Conservation (phyloP, 2,113 vertebrate genomes). For the Leucosticte australis region DNA sequence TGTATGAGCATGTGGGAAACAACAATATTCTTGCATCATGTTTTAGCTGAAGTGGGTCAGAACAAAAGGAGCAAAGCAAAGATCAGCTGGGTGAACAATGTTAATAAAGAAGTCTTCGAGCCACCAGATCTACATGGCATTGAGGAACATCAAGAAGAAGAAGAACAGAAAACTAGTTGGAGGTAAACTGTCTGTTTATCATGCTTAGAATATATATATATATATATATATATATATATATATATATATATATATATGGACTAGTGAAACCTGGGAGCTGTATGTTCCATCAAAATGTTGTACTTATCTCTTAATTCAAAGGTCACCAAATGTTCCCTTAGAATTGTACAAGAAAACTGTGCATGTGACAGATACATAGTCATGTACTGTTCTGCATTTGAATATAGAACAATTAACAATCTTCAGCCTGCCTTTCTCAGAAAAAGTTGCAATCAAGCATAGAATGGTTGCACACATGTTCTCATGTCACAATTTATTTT, state of each 20-base stretch:
- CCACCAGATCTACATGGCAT: constrained; percentile 74
- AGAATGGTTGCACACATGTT: not conserved
- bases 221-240: too few species aligned
- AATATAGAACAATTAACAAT: not conserved
- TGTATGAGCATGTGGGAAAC: not conserved
- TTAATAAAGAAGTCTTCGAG: constrained; percentile 77
- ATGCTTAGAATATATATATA: not conserved
- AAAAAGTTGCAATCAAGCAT: not conserved
- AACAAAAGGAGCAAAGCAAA: constrained; percentile 65
- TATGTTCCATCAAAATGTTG: not conserved
- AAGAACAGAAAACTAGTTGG: not conserved
- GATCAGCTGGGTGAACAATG: constrained; percentile 80
- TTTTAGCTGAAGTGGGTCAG: constrained; percentile 82
- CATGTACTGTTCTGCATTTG: not conserved
- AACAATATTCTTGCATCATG: constrained; percentile 33
- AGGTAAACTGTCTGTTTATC: constrained; percentile 70
- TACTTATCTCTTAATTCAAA: not conserved
- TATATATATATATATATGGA: too few species aligned
- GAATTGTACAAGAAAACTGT: not conserved
- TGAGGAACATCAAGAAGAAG: constrained; percentile 63
- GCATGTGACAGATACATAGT: fast-evolving
- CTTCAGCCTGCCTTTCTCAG: not conserved
- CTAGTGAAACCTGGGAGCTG: not conserved
- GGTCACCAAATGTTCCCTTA: not conserved
- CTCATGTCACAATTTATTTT: not conserved